phyloP scores from a whole-genome alignment of 2,113 vertebrate species.

The Leuciscus idus region DNA sequence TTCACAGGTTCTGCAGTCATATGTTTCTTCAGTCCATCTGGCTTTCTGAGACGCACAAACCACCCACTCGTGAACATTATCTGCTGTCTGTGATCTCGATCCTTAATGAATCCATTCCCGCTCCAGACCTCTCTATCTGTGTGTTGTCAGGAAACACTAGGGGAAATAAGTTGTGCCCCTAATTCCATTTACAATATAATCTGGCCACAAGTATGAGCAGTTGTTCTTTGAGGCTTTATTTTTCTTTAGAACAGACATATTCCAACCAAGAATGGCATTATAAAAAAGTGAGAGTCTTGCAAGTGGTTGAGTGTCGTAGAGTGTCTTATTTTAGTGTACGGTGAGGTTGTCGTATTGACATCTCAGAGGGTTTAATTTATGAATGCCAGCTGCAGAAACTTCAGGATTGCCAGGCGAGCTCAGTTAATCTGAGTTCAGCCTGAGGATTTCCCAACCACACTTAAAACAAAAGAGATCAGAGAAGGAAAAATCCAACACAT shows the following conservation, averaged over 20 bases:
- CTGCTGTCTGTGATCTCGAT: conserved; percentile 63
- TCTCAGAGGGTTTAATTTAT: conserved; percentile 28
- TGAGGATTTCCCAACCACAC: not conserved
- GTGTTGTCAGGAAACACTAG: conserved; percentile 63
- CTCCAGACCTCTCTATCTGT: conserved; percentile 61
- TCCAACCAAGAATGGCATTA: conserved; percentile 35
- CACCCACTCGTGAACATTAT: conserved; percentile 18
- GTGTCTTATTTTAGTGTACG: not conserved
- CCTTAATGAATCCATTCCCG: conserved; percentile 69
- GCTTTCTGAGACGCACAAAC: conserved; percentile 45
- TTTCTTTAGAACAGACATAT: conserved; percentile 68
- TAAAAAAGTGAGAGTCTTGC: conserved; percentile 28
- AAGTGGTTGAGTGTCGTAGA: not conserved
- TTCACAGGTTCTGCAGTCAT: conserved; percentile 36
- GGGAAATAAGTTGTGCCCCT: conserved; percentile 59
- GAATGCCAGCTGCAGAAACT: not conserved
- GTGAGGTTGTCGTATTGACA: conserved; percentile 28
- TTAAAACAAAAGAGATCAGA: conserved; percentile 12
- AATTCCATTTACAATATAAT: conserved; percentile 66
- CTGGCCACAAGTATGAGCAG: conserved; percentile 69
- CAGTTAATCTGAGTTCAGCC: not conserved
- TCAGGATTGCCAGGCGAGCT: not conserved
- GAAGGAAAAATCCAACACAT: conserved; percentile 13
- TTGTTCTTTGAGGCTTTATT: conserved; percentile 53
- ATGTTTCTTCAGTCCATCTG: conserved; percentile 49